Evolutionary conservation across 2,113 vertebrate species (phyloP), one percentile per base, ranked within the genome.

Genomic region (Phaetusa simplex): DNA sequence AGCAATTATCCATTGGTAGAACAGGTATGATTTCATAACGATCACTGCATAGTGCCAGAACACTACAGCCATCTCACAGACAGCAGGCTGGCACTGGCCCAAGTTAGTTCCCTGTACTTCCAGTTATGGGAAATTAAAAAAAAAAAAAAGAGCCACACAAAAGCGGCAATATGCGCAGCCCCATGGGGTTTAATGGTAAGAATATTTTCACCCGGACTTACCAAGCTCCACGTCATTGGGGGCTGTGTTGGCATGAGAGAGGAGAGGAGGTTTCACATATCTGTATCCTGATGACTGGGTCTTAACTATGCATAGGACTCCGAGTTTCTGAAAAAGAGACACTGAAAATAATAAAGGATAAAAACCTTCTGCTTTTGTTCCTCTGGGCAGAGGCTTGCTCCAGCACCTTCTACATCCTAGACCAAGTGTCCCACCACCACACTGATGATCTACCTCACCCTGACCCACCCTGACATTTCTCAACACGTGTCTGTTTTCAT

Each of bases 51-150:
- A 30, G 22, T 74, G 55, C 19, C 29, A 50, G 47, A 73, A 36
- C 1, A 1, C 13, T 55, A 5, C 2, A 72, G 53, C 19, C 61
- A 67, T 55, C 29, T 87, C 59, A 67, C 52, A 76, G 66, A 36
- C 45, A 49, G 70, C 0, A 0, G 69, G 8, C n/a, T 78, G 58
- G 30, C 83, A 56, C 64, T 1, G 1, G 32, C 19, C 38, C 17
- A 14, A 12, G 29, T 62, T 29, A 59, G 22, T 50, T 85, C 69
- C 34, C 59, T 55, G 38, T 36, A n/a, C 61, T 82, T 85, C 53
- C 65, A 56, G 43, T 72, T 67, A 59, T 12, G 18, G 26, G 27
- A 85, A 90, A 56, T 2, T 12, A 24, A 9, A 21, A 73, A 65
- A 38, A 67, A 40, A 38, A 62, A 34, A 9, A n/a, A 29, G 4